A percentile compares a stretch with the other conserved stretches of the same genome.
Evolutionary conservation across 2,797 vertebrate genomes (phyloP).

Genomic region (Phoebastria nigripes): DNA sequence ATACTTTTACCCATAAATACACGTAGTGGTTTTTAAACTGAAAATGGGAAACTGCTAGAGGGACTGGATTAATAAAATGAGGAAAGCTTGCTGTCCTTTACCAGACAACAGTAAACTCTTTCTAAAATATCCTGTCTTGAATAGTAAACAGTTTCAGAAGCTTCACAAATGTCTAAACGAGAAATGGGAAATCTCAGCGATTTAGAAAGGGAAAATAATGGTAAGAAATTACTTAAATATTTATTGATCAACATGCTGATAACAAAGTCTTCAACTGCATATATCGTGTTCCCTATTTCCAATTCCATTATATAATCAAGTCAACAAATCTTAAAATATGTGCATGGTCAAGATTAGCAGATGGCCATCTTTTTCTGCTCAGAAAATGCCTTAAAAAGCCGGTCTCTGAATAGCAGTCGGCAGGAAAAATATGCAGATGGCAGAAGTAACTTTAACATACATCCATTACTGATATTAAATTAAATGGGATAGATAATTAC

Average conservation of each 20-base stretch:
- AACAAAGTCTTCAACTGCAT: background rate
- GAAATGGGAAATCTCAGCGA: background rate
- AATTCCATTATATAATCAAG: background rate
- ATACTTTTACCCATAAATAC: background rate
- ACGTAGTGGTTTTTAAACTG: background rate
- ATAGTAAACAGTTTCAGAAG: background rate
- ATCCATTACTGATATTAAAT: constrained; percentile 37
- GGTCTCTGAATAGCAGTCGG: constrained; percentile 7
- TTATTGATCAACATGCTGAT: background rate
- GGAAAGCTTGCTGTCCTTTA: background rate
- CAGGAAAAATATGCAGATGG: constrained; percentile 38
- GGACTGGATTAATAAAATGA: background rate
- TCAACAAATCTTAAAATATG: background rate
- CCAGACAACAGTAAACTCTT: background rate
- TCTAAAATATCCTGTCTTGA: background rate
- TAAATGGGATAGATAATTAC: background rate
- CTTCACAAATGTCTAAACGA: background rate
- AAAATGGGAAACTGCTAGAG: background rate
- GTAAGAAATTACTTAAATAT: background rate
- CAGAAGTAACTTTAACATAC: constrained; percentile 42
- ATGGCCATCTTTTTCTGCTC: background rate
- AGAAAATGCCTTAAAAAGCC: constrained; percentile 9
- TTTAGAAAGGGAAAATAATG: background rate
- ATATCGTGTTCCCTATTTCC: background rate
- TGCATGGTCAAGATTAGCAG: constrained; percentile 36